phyloP scores from a whole-genome alignment of 1,140 invertebrate genomes.

The Amphibalanus amphitrite region DNA sequence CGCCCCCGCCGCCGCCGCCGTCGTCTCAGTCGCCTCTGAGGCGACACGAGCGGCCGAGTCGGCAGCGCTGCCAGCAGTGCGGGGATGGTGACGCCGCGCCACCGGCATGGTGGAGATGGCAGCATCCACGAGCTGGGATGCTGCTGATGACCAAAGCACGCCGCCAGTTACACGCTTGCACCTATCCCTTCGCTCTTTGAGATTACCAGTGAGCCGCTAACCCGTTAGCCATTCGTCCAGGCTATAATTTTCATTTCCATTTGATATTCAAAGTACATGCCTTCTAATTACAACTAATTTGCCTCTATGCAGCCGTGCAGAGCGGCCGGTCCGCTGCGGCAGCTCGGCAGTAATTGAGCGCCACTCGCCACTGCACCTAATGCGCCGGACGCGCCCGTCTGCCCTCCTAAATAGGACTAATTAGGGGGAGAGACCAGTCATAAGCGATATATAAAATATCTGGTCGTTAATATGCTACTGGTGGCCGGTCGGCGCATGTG shows the following conservation, averaged over 20 bases:
- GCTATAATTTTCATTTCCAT: neutral
- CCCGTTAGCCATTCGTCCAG: neutral
- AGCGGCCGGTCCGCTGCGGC: too few relatives aligned
- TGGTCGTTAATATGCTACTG: neutral
- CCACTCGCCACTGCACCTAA: neutral
- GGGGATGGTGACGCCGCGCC: too few relatives aligned
- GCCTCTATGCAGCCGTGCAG: neutral
- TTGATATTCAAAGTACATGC: conserved; percentile 2
- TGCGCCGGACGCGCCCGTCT: neutral
- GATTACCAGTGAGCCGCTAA: neutral
- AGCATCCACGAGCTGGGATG: too few relatives aligned
- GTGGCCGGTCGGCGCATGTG: neutral
- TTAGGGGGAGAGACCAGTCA: neutral
- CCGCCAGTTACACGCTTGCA: neutral
- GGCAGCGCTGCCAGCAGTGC: too few relatives aligned
- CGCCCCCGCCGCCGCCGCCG: too few relatives aligned
- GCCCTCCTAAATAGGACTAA: neutral
- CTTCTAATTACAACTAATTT: conserved; percentile 1
- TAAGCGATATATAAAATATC: conserved; percentile 2
- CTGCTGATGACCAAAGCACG: too few relatives aligned
- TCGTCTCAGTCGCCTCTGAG: too few relatives aligned
- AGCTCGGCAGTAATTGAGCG: neutral
- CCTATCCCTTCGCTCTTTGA: neutral
- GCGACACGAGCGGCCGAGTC: too few relatives aligned
- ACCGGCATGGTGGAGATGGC: too few relatives aligned